phyloP scores from a whole-genome alignment of 2,888 invertebrate species.

The Torymus tubicola region DNA sequence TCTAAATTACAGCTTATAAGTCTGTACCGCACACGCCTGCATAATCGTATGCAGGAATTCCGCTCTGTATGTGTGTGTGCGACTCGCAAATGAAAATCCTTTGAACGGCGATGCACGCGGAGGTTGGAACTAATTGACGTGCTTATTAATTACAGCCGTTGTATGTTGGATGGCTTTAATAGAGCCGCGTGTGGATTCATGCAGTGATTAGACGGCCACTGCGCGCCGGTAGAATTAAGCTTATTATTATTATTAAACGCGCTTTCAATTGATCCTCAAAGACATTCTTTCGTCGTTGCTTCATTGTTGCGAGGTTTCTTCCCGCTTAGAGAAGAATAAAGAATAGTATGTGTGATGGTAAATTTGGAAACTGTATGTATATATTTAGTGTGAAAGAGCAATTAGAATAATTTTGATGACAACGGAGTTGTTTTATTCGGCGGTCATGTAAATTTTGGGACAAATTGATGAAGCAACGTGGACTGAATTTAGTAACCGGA shows the following conservation, averaged over 20 bases:
- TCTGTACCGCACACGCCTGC: not conserved
- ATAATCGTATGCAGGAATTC: not conserved
- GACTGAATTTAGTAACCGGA: too few species aligned
- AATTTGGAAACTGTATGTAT: too few species aligned
- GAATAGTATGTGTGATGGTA: too few species aligned
- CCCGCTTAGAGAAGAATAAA: too few species aligned
- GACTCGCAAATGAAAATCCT: constrained; percentile 2
- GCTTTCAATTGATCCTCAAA: constrained; percentile 37
- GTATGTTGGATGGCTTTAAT: not conserved
- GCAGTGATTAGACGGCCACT: constrained; percentile 21
- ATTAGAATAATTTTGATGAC: too few species aligned
- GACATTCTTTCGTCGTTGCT: constrained; percentile 24
- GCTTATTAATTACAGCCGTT: constrained; percentile 11
- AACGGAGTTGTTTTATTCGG: too few species aligned
- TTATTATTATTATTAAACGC: constrained; percentile 9
- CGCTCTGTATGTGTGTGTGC: not conserved
- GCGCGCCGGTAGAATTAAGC: not conserved
- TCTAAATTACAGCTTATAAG: not conserved
- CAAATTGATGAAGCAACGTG: too few species aligned
- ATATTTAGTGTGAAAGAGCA: too few species aligned
- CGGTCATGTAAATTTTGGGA: too few species aligned
- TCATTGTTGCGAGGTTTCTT: not conserved
- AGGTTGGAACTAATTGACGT: constrained; percentile 8
- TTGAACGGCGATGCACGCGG: constrained; percentile 10
- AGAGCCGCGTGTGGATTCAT: constrained; percentile 2